Evolutionary conservation across 1,140 invertebrate genomes (phyloP).

Genomic region (Psix sp.): DNA sequence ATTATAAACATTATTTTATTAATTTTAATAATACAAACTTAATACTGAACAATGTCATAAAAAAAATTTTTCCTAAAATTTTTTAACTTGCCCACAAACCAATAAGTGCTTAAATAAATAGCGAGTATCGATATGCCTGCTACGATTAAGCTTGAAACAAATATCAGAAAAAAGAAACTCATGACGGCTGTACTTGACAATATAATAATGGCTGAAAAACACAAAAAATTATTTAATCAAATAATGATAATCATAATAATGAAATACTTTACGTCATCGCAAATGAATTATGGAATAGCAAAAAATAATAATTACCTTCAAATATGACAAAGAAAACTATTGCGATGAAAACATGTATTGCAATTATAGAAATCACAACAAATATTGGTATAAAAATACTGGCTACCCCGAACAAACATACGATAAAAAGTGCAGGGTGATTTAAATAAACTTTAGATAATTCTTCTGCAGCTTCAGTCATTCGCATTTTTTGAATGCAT

Average conservation of each 20-base stretch:
- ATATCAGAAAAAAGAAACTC: slow-evolving; percentile 19
- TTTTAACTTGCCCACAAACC: slow-evolving; percentile 17
- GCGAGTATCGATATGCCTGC: slow-evolving; percentile 11
- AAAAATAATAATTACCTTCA: slow-evolving; percentile 49
- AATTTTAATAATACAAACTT: neutral
- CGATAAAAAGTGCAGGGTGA: slow-evolving; percentile 12
- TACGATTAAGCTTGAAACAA: slow-evolving; percentile 13
- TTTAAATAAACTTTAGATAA: neutral
- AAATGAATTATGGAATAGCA: too few species aligned
- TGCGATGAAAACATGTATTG: slow-evolving; percentile 42
- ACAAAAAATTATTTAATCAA: neutral
- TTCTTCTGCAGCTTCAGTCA: neutral
- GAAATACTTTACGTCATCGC: neutral
- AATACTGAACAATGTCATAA: slow-evolving; percentile 18
- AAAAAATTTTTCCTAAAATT: slow-evolving; percentile 12
- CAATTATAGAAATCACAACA: slow-evolving; percentile 39
- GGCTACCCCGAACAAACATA: slow-evolving; percentile 22
- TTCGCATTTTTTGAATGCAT: slow-evolving; percentile 2
- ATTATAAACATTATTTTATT: neutral
- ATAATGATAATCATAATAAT: neutral
- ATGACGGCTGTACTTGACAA: slow-evolving; percentile 23
- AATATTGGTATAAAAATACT: slow-evolving; percentile 35
- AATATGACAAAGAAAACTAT: slow-evolving; percentile 58
- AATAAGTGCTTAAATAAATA: slow-evolving; percentile 11
- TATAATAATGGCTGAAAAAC: slow-evolving; percentile 20